phyloP scores from a whole-genome alignment of 2,113 vertebrate species.

The Phalacrocorax carbo region DNA sequence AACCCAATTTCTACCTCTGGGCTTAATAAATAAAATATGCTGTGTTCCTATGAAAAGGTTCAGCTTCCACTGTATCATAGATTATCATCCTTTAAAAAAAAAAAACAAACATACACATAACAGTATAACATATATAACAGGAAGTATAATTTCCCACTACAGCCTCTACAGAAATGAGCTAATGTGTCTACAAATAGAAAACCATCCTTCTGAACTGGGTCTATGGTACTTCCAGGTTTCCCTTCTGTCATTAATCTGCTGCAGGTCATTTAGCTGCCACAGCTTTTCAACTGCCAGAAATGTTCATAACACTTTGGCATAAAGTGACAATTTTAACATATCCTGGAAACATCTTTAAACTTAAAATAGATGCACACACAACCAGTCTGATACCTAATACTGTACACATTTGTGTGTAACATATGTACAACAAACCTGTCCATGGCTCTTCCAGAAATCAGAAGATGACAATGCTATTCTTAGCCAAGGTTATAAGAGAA shows the following conservation, averaged over 20 bases:
- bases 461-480: background rate
- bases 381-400: background rate
- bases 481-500: background rate
- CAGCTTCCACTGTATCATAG: background rate
- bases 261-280: background rate
- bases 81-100: background rate
- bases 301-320: background rate
- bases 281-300: background rate
- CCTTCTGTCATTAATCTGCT: background rate
- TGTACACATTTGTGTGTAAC: background rate
- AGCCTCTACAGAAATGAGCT: background rate
- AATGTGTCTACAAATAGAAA: background rate
- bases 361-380: background rate
- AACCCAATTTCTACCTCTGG: background rate
- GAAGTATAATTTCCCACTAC: background rate
- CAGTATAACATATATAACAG: background rate
- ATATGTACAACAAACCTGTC: background rate
- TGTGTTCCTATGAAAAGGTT: background rate
- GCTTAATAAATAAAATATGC: background rate
- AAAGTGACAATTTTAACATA: background rate
- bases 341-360: background rate
- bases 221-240: background rate
- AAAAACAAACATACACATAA: fast-evolving
- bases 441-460: background rate
- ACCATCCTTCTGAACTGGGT: background rate